Conservation (phyloP, 2,113 vertebrate species). For the Planiliza haematocheilus region DNA sequence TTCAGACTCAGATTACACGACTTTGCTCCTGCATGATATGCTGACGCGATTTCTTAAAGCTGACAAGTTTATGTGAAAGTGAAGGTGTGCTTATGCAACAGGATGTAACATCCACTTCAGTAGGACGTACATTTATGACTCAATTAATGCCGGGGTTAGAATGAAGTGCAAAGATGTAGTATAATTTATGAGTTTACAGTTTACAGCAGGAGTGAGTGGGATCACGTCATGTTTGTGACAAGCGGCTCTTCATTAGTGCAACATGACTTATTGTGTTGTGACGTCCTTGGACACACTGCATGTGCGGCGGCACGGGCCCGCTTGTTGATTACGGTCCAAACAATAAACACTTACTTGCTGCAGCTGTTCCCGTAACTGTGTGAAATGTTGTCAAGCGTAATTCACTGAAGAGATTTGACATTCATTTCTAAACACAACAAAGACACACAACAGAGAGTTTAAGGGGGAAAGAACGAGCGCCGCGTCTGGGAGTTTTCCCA, state of each 20-base stretch:
- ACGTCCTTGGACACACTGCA: constrained; percentile 26
- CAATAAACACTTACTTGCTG: constrained; percentile 13
- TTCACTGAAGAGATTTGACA: not conserved
- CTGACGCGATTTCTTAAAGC: not conserved
- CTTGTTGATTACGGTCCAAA: constrained; percentile 14
- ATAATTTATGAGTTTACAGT: not conserved
- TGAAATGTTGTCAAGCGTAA: constrained; percentile 5
- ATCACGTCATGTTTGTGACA: constrained; percentile 1
- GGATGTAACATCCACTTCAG: not conserved
- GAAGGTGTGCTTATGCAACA: no score
- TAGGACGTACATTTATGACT: constrained; percentile 6
- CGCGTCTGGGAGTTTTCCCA: no score
- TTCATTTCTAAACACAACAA: not conserved
- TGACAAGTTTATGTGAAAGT: no score
- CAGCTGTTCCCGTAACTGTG: constrained; percentile 28
- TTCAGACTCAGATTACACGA: not conserved
- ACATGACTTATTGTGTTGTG: not conserved
- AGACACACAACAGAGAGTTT: not conserved
- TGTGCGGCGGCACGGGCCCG: constrained; percentile 10
- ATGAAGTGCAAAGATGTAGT: not conserved
- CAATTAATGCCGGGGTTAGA: constrained; percentile 1
- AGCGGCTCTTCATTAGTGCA: not conserved
- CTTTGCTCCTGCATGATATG: not conserved
- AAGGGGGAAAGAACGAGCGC: no score
- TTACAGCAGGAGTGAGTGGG: constrained; percentile 18